Conservation (phyloP, 2,797 vertebrate genomes). For the Cottoperca gobio region DNA sequence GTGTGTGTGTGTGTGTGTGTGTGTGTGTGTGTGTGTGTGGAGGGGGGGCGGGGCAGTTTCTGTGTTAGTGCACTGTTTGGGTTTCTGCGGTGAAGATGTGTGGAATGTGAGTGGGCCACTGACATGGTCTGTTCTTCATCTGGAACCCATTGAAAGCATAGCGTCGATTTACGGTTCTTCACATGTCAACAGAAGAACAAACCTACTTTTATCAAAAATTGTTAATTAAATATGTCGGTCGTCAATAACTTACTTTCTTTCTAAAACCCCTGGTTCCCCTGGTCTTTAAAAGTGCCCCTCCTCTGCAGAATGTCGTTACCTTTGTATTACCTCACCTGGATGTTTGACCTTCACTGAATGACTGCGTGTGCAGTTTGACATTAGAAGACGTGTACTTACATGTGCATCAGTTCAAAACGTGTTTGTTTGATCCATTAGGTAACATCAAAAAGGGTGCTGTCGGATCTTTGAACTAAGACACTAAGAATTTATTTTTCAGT, state of each 20-base stretch:
- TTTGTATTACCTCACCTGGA: not conserved
- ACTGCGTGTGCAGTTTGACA: not conserved
- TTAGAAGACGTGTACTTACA: not conserved
- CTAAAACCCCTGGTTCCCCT: not conserved
- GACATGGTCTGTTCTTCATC: slow-evolving; percentile 43
- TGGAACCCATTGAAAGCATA: slow-evolving; percentile 1
- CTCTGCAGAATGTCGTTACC: not conserved
- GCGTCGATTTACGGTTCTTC: not conserved
- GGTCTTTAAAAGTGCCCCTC: not conserved
- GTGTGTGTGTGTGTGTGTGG: not conserved
- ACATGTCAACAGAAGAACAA: slow-evolving; percentile 12
- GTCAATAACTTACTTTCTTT: not conserved
- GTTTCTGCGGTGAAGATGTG: slow-evolving; percentile 40
- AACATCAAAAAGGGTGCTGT: no score
- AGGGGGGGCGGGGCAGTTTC: no score
- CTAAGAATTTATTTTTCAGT: not conserved
- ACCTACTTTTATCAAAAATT: not conserved
- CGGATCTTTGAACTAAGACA: not conserved
- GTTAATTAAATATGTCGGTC: not conserved
- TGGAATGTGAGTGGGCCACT: slow-evolving; percentile 73
- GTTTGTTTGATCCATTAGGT: not conserved
- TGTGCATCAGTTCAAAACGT: not conserved
- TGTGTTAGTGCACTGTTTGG: slow-evolving; percentile 4
- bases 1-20: slow-evolving; percentile 8
- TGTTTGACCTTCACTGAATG: not conserved